Conservation (phyloP, 2,113 vertebrate genomes). For the Pelusios castaneus region DNA sequence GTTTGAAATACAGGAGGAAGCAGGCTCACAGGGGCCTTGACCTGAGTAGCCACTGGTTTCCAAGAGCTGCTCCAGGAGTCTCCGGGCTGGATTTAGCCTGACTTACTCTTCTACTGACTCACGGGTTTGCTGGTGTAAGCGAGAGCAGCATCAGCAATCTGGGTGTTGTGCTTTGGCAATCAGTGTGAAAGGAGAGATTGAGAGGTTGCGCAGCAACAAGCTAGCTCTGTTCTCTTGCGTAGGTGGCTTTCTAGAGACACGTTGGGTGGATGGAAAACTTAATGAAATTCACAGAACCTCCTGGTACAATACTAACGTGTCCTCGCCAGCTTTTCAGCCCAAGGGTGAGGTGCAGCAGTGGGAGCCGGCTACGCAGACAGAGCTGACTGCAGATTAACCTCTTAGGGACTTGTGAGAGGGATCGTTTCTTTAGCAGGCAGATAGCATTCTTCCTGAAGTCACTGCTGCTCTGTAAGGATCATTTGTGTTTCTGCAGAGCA, state of each 20-base stretch:
- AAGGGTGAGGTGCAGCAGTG: constrained; percentile 51
- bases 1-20: neutral
- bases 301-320: constrained; percentile 63
- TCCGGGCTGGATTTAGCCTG: neutral
- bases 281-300: constrained; percentile 75
- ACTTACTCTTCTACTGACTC: neutral
- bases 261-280: constrained; percentile 71
- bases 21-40: neutral
- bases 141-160: constrained; percentile 28
- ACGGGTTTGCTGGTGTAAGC: neutral
- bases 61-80: neutral
- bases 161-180: constrained; percentile 65
- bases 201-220: constrained; percentile 59
- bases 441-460: accelerated
- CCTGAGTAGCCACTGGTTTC: neutral
- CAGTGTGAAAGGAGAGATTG: constrained; percentile 61
- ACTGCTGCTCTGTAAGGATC: neutral
- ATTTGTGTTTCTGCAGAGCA: too few species aligned
- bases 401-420: neutral
- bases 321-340: constrained; percentile 62
- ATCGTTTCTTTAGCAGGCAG: constrained; percentile 12
- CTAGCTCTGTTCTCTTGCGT: constrained; percentile 62
- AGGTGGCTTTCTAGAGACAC: constrained; percentile 71
- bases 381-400: constrained; percentile 29
- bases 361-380: neutral